phyloP scores from a whole-genome alignment of 2,797 vertebrate species.

The Syngnathus acus region DNA sequence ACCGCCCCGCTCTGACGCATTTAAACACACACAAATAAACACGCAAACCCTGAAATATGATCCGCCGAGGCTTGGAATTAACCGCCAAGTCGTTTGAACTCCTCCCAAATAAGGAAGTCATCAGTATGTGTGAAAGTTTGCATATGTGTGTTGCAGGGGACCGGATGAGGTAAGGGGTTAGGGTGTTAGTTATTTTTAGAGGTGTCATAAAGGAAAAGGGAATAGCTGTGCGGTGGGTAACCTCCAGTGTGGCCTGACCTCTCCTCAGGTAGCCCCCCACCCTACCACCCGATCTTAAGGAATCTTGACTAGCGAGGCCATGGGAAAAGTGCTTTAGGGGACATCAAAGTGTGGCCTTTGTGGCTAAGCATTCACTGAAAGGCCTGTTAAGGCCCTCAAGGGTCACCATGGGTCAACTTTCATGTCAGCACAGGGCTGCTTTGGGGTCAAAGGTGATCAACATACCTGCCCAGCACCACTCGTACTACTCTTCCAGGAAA shows the following conservation, averaged over 20 bases:
- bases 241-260: slow-evolving; percentile 48
- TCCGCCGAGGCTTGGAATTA: slow-evolving; percentile 47
- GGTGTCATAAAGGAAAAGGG: slow-evolving; percentile 37
- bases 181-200: slow-evolving; percentile 49
- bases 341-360: slow-evolving; percentile 64
- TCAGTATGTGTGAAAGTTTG: slow-evolving; percentile 28
- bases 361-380: slow-evolving; percentile 56
- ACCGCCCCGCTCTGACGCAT: slow-evolving; percentile 8
- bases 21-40: slow-evolving; percentile 32
- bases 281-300: slow-evolving; percentile 22
- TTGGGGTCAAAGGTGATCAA: slow-evolving; percentile 57
- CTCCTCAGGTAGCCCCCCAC: slow-evolving; percentile 51
- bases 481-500: slow-evolving; percentile 60
- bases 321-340: slow-evolving; percentile 50
- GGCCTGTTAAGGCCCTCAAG: slow-evolving; percentile 23
- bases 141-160: not conserved
- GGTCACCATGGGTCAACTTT: slow-evolving; percentile 62
- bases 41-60: slow-evolving; percentile 38
- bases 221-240: slow-evolving; percentile 32
- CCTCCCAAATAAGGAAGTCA: slow-evolving; percentile 46
- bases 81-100: slow-evolving; percentile 32
- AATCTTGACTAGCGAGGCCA: slow-evolving; percentile 39
- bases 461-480: slow-evolving; percentile 66
- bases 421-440: slow-evolving; percentile 58
- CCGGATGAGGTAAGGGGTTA: not conserved